phyloP scores from a whole-genome alignment of 1,140 invertebrate species.

The Zeugodacus cucurbitae region DNA sequence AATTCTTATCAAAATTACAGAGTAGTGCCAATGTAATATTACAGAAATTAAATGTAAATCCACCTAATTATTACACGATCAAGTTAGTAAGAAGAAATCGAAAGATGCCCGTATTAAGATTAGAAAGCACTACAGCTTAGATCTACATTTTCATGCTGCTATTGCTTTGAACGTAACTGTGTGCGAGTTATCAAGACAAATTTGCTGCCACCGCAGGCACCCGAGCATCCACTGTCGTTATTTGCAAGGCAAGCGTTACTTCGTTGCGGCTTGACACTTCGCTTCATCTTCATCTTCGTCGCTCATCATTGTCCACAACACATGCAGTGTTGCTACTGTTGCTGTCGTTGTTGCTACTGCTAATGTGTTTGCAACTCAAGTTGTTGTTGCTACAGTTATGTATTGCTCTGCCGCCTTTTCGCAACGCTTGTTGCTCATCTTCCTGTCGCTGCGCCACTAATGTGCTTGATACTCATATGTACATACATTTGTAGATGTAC shows the following conservation, averaged over 20 bases:
- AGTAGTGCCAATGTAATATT: too few species aligned
- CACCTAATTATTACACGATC: too few species aligned
- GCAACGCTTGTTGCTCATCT: neutral
- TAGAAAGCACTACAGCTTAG: too few species aligned
- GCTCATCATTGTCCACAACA: neutral
- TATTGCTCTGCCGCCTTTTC: neutral
- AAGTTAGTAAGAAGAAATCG: too few species aligned
- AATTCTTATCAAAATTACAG: too few species aligned
- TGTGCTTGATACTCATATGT: neutral
- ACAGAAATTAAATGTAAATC: too few species aligned
- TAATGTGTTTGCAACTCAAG: neutral
- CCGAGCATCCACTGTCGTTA: neutral
- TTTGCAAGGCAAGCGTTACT: conserved; percentile 5
- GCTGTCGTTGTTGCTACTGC: neutral
- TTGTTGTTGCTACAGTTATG: neutral
- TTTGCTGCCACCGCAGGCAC: neutral
- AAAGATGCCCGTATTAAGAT: too few species aligned
- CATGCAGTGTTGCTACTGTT: neutral
- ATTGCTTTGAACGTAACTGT: neutral
- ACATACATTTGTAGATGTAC: neutral
- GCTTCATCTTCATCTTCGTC: conserved; percentile 17
- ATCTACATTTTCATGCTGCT: neutral
- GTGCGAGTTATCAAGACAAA: neutral
- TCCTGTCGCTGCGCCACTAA: neutral
- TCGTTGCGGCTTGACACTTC: conserved; percentile 11